Base-by-base conservation (phyloP, 2,888 invertebrate species). In the Adela reaumurella region DNA sequence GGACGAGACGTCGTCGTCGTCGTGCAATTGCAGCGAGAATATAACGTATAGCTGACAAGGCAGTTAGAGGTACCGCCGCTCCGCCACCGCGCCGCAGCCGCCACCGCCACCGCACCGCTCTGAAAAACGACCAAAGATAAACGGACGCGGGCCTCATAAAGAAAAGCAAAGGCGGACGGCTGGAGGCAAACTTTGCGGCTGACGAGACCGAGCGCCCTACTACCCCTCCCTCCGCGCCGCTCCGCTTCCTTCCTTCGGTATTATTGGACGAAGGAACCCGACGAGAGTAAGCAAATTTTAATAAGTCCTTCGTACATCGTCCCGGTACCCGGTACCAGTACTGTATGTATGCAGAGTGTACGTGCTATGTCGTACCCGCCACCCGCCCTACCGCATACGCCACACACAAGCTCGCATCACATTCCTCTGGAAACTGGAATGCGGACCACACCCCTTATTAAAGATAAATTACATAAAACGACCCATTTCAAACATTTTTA, bases 71-170 rank as follows among this genome's bases (percentile, higher is more conserved):
- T 19, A 20, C 20, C 19, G 29, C 47, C 14, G 35, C 57, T 58
- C 59, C 61, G 62, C 59, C 61, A 60, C 61, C 64, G 61, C 64
- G 61, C 64, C 65, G 63, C 70, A 67, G 68, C 67, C 70, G 64
- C 60, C 66, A 61, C 59, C 61, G 62, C 59, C 61, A 60, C 61
- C 64, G 61, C 64, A 61, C 64, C 65, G 63, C 70, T 62, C 62
- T 58, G 62, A 68, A 74, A 70, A 70, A 68, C 61, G 63, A 65
- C 64, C 65, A 66, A 70, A 73, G 72, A 74, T 74, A 74, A 74
- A 70, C 73, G 70, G 71, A 74, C 74, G 68, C 70, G 67, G 70
- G 67, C 67, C 66, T 72, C 71, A 68, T 68, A 70, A 68, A 73
- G 70, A 73, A 74, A 72, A 70, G 66, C 68, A 68, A 63, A 62